Base-by-base conservation (phyloP, 2,113 vertebrate species). In the Megaleporinus macrocephalus region DNA sequence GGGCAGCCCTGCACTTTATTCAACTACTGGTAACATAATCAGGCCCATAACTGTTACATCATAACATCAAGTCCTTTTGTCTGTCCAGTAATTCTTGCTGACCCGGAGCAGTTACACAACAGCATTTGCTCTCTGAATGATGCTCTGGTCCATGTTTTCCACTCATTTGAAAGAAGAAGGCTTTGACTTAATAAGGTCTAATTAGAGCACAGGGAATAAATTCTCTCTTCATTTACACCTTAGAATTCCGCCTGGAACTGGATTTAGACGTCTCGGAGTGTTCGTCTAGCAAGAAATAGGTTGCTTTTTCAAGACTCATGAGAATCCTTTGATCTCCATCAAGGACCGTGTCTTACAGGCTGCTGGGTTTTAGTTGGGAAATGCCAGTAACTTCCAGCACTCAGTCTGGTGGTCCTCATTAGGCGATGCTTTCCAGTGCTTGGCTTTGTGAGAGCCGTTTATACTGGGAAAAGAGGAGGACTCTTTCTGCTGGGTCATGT, bases 401-500 rank as follows among this genome's bases (percentile, higher is more conserved):
- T 36, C 41, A 20, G 18, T 63, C 24, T 41, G 36, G 51, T 62
- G 22, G 33, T 30, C 65, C 63, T 49, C 36, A 59, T 82, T 69
- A 69, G 73, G 29, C 22, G 5, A 61, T 76, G 73, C 53, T 29
- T 57, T 47, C 49, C 73, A n/a, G 73, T 70, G 49, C 51, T 70
- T 29, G 26, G 22, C 55, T 47, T 70, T 69, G 49, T 63, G 10
- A 75, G 51, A 81, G 61, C 29, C 73, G 57, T 81, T 41, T 75
- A 81, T 29, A 72, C n/a, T 75, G 55, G n/a, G 9, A 53, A 12
- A 44, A 27, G 30, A 30, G 16, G 24, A 44, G 62, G 10, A 9
- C 11, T 30, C 26, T 63, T 76, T 77, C 20, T 63, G 59, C 62
- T 65, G 47, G 18, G 47, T 22, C 26, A 33, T 33, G 30, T 69